phyloP scores from a whole-genome alignment of 2,113 vertebrate genomes.

The Poecile atricapillus region DNA sequence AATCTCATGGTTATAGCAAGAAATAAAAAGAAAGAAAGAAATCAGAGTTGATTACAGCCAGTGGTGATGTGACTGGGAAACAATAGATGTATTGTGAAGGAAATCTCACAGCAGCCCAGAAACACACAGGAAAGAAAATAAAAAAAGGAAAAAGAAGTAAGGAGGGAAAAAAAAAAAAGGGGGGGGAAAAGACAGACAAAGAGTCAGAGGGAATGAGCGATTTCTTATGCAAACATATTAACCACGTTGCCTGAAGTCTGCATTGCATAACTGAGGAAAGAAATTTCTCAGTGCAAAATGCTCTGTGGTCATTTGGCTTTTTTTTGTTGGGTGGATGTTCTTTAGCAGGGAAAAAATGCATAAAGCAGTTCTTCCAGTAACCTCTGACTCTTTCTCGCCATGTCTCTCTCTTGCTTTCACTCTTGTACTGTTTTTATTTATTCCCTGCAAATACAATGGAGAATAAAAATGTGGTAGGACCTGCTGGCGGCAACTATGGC shows the following conservation, averaged over 20 bases:
- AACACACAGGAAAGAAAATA: neutral
- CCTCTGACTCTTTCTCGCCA: slow-evolving; percentile 63
- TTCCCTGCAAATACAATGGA: slow-evolving; percentile 82
- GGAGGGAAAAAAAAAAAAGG: neutral
- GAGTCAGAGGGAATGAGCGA: neutral
- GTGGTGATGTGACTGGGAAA: slow-evolving; percentile 17
- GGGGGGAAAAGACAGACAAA: neutral
- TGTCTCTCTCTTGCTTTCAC: slow-evolving; percentile 48
- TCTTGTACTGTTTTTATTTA: slow-evolving; percentile 74
- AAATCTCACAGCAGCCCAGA: slow-evolving; percentile 2
- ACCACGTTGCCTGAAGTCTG: slow-evolving; percentile 4
- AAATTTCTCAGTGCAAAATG: neutral
- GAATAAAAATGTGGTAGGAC: slow-evolving; percentile 82
- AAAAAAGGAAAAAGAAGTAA: no score
- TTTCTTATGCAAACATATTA: slow-evolving; percentile 43
- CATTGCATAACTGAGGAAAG: neutral
- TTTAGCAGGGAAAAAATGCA: slow-evolving; percentile 15
- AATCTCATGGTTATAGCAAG: slow-evolving; percentile 20
- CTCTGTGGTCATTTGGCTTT: neutral
- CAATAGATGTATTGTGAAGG: slow-evolving; percentile 22
- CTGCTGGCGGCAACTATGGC: slow-evolving; percentile 83
- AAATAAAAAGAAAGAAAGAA: slow-evolving; percentile 31
- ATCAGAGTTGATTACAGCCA: slow-evolving; percentile 1
- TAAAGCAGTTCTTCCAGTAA: slow-evolving; percentile 64
- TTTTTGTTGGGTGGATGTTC: neutral